A percentile compares a stretch with the other conserved stretches of the same genome.
Evolutionary conservation across 2,888 invertebrate species (phyloP).

Genomic region (Pristionchus japonicus): DNA sequence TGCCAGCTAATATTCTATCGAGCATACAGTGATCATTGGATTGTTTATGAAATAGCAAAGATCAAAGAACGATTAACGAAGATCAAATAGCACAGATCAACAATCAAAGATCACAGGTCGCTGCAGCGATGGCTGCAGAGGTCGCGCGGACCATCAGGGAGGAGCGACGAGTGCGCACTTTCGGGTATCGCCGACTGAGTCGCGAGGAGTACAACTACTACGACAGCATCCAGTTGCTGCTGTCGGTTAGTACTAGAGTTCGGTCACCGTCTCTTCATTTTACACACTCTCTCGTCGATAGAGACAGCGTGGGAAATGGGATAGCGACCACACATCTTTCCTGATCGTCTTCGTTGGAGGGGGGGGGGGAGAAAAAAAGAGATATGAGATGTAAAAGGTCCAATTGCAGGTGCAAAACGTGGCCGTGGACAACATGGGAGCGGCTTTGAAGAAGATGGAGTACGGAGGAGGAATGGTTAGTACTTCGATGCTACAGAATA

Average conservation of each 20-base stretch:
- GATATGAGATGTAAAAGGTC: background rate
- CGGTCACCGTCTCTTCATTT: too few species aligned
- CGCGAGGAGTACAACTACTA: background rate
- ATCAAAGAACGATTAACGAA: too few species aligned
- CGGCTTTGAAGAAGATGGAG: background rate
- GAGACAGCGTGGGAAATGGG: too few species aligned
- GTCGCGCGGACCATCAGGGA: background rate
- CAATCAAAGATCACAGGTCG: background rate
- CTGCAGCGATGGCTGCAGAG: background rate
- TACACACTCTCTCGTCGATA: too few species aligned
- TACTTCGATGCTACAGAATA: background rate
- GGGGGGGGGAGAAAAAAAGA: background rate
- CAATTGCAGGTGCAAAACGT: background rate
- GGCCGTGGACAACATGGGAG: slow-evolving; percentile 13
- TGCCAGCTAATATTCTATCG: too few species aligned
- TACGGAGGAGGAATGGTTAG: background rate
- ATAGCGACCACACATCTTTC: too few species aligned
- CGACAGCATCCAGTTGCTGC: background rate
- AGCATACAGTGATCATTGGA: background rate
- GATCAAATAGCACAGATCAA: background rate
- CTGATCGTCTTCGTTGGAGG: too few species aligned
- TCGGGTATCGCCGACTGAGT: background rate
- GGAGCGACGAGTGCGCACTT: background rate
- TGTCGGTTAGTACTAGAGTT: background rate
- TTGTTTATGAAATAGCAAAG: too few species aligned